phyloP scores from a whole-genome alignment of 2,888 invertebrate genomes.

The Polydrusus cervinus region DNA sequence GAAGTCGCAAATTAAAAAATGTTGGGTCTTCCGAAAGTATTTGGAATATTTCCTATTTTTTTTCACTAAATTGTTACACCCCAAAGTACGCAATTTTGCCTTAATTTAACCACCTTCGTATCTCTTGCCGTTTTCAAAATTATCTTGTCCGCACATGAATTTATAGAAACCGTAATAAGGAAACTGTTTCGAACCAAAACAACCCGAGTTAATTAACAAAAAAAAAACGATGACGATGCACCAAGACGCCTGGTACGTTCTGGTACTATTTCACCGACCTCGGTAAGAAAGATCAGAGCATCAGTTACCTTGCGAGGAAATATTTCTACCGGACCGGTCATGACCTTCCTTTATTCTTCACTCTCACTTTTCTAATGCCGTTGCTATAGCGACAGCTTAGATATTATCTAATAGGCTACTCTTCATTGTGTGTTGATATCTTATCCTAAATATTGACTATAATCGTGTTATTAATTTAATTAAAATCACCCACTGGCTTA shows the following conservation, averaged over 20 bases:
- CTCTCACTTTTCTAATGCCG: constrained; percentile 49
- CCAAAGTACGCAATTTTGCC: too few relatives aligned
- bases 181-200: too few relatives aligned
- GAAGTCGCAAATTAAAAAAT: too few relatives aligned
- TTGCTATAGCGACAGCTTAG: constrained; percentile 18
- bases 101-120: too few relatives aligned
- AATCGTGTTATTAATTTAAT: neutral
- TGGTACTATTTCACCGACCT: constrained; percentile 42
- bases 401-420: constrained; percentile 41
- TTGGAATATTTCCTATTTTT: too few relatives aligned
- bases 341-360: constrained; percentile 40
- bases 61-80: too few relatives aligned
- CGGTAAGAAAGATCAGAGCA: constrained; percentile 32
- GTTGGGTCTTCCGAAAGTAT: too few relatives aligned
- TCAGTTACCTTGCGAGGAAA: constrained; percentile 33
- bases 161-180: too few relatives aligned
- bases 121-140: too few relatives aligned
- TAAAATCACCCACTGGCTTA: neutral
- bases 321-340: constrained; percentile 41
- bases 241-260: constrained; percentile 34
- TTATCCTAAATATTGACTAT: neutral
- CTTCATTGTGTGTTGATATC: constrained; percentile 23
- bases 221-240: neutral
- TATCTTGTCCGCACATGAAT: too few relatives aligned
- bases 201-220: neutral